Conservation (phyloP, 2,797 vertebrate species). For the Oreortyx pictus region DNA sequence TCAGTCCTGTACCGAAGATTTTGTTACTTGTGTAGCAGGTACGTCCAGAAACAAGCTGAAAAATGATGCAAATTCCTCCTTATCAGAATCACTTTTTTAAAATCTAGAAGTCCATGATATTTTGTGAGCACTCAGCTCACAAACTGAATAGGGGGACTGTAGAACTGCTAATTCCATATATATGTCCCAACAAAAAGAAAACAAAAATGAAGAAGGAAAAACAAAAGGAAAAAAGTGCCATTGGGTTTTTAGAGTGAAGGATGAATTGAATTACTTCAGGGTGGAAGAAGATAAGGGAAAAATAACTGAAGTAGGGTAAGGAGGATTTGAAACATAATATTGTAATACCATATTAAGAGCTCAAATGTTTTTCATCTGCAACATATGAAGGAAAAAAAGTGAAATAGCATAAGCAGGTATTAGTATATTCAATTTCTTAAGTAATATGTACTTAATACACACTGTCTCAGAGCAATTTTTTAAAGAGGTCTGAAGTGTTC, state of each 20-base stretch:
- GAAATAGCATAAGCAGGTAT: neutral
- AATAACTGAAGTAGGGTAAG: neutral
- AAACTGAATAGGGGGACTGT: neutral
- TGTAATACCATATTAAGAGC: neutral
- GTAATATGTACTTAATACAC: neutral
- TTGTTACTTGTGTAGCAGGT: neutral
- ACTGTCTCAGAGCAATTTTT: neutral
- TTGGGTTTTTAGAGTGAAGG: neutral
- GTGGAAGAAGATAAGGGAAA: neutral
- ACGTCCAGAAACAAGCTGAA: neutral
- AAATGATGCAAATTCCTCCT: neutral
- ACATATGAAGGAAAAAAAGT: neutral
- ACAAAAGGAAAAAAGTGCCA: neutral
- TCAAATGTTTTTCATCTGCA: neutral
- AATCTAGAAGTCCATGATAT: neutral
- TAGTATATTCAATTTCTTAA: neutral
- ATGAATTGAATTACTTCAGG: neutral
- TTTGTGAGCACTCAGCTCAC: neutral
- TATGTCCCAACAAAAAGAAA: neutral
- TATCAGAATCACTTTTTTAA: neutral
- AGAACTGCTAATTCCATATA: neutral
- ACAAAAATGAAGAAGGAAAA: neutral
- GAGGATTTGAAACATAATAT: neutral
- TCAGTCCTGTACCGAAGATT: neutral
- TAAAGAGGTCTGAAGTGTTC: neutral